These are phyloP conservation scores for Peromyscus leucopus DNA, from an alignment of 2,113 vertebrate genomes.

Conservation along the genomic window DNA sequence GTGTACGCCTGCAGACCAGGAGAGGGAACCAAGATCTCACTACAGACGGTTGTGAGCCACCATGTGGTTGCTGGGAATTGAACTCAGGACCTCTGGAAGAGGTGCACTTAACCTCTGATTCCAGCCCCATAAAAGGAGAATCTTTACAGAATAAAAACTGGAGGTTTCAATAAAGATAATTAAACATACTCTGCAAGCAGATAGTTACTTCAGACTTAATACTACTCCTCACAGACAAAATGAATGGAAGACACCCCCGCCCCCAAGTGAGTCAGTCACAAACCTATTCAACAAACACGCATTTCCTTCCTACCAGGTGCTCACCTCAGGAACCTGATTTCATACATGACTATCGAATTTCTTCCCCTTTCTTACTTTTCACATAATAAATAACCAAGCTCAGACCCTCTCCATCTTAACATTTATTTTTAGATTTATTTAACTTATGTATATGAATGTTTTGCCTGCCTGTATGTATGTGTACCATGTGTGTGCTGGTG, in stretches of 20 bases:
- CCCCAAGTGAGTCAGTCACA: neutral
- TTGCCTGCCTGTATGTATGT: neutral
- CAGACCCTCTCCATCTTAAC: neutral
- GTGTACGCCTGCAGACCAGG: neutral
- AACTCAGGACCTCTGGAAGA: neutral
- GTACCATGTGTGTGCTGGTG: neutral
- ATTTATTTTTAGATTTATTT: neutral
- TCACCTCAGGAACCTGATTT: neutral
- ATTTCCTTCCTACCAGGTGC: neutral
- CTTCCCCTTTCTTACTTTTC: neutral
- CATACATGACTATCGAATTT: neutral
- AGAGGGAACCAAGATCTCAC: neutral
- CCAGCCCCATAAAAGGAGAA: neutral
- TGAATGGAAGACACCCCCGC: neutral
- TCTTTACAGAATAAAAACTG: neutral
- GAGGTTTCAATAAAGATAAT: neutral
- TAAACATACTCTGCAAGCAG: neutral
- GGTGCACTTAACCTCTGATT: neutral
- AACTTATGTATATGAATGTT: neutral
- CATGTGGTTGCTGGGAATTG: neutral
- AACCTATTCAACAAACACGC: neutral
- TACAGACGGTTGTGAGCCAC: neutral
- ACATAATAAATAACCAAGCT: neutral
- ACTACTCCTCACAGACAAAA: neutral
- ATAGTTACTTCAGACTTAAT: constrained; percentile 6